Evolutionary conservation across 2,113 vertebrate species (phyloP).

Genomic region (Colossoma macropomum): DNA sequence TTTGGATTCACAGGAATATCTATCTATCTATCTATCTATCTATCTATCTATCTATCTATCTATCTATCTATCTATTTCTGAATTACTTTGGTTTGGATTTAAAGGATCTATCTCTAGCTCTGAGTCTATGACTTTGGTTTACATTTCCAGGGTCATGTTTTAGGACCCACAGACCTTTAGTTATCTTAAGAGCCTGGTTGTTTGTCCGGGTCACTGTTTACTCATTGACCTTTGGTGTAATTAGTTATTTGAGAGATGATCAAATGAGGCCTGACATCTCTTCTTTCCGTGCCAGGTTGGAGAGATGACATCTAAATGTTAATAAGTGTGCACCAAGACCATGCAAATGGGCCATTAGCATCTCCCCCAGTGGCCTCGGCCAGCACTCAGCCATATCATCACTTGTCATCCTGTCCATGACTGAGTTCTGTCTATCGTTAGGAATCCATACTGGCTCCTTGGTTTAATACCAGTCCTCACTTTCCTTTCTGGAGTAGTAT

Average conservation of each 20-base stretch:
- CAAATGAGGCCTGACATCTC: constrained; percentile 16
- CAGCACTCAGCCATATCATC: constrained; percentile 7
- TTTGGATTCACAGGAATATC: background rate
- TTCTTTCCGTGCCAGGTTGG: background rate
- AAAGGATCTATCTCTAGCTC: background rate
- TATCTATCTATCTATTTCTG: no score
- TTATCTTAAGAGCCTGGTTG: constrained; percentile 66
- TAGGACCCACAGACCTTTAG: background rate
- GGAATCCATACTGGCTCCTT: background rate
- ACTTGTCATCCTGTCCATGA: background rate
- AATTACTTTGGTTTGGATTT: background rate
- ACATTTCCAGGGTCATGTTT: background rate
- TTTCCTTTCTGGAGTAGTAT: background rate
- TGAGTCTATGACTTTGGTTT: background rate
- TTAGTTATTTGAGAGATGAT: constrained; percentile 59
- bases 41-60: no score
- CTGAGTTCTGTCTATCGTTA: background rate
- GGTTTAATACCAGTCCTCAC: no score
- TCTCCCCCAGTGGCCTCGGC: background rate
- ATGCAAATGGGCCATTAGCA: constrained; percentile 27
- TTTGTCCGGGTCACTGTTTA: constrained; percentile 61
- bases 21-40: no score
- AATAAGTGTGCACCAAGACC: constrained; percentile 31
- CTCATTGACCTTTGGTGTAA: constrained; percentile 69
- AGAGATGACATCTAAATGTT: constrained; percentile 33